Evolutionary conservation across 2,113 vertebrate species (phyloP).

Genomic region (Clupea harengus): DNA sequence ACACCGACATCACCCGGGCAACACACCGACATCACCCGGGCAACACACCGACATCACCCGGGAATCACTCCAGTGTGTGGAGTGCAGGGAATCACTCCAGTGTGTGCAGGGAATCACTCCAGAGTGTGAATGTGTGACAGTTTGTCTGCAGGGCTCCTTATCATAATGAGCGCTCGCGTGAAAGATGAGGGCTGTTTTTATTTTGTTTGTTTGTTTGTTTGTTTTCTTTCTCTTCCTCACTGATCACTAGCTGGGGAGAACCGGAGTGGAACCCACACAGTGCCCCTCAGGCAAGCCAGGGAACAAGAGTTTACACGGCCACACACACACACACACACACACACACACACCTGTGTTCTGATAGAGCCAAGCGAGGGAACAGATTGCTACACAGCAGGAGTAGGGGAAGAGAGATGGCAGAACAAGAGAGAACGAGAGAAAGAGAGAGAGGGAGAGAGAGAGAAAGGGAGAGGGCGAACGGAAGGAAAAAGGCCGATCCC

Average conservation of each 20-base stretch:
- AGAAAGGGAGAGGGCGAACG: background rate
- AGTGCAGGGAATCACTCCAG: background rate
- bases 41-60: background rate
- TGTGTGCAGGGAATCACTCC: background rate
- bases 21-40: background rate
- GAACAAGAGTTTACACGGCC: background rate
- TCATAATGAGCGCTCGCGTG: background rate
- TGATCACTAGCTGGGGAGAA: conserved; percentile 3
- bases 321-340: background rate
- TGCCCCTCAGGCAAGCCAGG: conserved; percentile 3
- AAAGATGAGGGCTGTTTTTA: background rate
- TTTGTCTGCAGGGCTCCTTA: conserved; percentile 39
- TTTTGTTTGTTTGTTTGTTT: background rate
- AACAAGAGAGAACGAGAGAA: background rate
- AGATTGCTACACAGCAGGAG: background rate
- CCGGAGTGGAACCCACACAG: conserved; percentile 3
- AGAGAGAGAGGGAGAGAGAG: background rate
- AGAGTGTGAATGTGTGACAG: conserved; percentile 40
- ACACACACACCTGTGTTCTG: background rate
- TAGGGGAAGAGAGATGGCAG: background rate
- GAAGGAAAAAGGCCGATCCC: background rate
- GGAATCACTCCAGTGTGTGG: conserved; percentile 32
- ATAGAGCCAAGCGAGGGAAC: background rate
- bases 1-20: background rate
- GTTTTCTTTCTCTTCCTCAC: background rate